These are phyloP conservation scores for Pyrochroa serraticornis DNA, from an alignment of 2,888 invertebrate species.

Conservation along the genomic window DNA sequence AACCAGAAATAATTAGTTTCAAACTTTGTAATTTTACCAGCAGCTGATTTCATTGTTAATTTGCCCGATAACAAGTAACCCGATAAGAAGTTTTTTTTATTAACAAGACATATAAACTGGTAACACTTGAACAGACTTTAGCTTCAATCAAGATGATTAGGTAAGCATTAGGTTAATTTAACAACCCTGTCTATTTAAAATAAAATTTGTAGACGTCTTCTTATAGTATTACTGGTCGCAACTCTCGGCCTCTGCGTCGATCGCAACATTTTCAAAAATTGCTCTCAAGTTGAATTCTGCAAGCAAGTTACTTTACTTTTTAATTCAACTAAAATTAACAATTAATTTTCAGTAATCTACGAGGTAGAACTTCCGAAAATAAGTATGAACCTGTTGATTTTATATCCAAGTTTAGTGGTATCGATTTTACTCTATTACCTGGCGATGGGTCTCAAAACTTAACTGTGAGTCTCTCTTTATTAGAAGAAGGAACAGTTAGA, in stretches of 20 bases:
- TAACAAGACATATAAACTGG: too few species aligned
- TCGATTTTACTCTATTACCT: not conserved
- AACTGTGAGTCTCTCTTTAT: not conserved
- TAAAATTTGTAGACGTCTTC: not conserved
- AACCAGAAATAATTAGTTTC: too few species aligned
- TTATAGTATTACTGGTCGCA: not conserved
- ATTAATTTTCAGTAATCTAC: not conserved
- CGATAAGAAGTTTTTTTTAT: too few species aligned
- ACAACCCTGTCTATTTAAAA: too few species aligned
- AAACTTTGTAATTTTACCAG: too few species aligned
- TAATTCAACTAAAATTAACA: not conserved
- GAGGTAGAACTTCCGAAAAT: not conserved
- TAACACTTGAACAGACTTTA: too few species aligned
- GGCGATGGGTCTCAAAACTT: not conserved
- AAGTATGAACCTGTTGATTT: not conserved
- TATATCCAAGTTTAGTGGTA: not conserved
- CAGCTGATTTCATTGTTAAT: too few species aligned
- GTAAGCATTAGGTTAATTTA: too few species aligned
- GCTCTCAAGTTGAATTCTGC: conserved; percentile 15
- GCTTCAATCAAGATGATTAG: too few species aligned
- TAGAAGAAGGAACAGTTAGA: not conserved
- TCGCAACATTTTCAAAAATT: conserved; percentile 12
- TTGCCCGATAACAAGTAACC: too few species aligned
- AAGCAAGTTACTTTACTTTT: not conserved
- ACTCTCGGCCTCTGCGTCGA: conserved; percentile 1